Evolutionary conservation across 2,888 invertebrate genomes (phyloP).

Genomic region (Theristus sp.): DNA sequence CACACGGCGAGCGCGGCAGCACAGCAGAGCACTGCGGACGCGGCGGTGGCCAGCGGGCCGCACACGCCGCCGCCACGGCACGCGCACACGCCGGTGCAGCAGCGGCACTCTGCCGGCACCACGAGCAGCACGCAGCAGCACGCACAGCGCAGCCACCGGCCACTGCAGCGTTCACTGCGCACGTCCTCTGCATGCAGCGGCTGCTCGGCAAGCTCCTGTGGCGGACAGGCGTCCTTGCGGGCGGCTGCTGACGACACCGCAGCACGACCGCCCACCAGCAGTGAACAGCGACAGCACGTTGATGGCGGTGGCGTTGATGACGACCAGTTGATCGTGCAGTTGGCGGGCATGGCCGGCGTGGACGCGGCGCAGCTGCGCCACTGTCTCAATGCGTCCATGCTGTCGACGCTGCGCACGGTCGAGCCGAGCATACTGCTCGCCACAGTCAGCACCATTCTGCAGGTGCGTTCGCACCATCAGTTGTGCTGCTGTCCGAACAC

Average conservation of each 20-base stretch:
- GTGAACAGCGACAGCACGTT: no score
- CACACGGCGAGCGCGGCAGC: background rate
- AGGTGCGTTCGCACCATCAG: no score
- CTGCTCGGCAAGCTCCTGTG: no score
- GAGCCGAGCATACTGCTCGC: slow-evolving; percentile 5
- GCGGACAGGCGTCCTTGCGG: no score
- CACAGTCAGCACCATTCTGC: slow-evolving; percentile 5
- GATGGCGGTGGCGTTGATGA: background rate
- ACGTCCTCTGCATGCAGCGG: no score
- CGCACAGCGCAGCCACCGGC: no score
- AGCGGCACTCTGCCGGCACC: background rate
- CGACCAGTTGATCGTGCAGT: background rate
- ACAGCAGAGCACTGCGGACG: background rate
- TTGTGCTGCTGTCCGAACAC: no score
- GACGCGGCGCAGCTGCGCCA: background rate
- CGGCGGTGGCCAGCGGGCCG: no score
- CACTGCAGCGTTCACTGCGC: no score
- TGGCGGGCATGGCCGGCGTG: slow-evolving; percentile 2
- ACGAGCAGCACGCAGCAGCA: no score
- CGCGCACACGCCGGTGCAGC: background rate
- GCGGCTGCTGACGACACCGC: no score
- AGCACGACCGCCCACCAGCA: background rate
- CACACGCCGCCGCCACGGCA: background rate
- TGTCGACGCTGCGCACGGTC: background rate
- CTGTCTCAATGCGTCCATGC: background rate